Percentiles rank a stretch among this genome's conserved stretches.
These are phyloP conservation scores for Bettongia penicillata DNA, from an alignment of 2,113 vertebrate species.

Conservation along the genomic window DNA sequence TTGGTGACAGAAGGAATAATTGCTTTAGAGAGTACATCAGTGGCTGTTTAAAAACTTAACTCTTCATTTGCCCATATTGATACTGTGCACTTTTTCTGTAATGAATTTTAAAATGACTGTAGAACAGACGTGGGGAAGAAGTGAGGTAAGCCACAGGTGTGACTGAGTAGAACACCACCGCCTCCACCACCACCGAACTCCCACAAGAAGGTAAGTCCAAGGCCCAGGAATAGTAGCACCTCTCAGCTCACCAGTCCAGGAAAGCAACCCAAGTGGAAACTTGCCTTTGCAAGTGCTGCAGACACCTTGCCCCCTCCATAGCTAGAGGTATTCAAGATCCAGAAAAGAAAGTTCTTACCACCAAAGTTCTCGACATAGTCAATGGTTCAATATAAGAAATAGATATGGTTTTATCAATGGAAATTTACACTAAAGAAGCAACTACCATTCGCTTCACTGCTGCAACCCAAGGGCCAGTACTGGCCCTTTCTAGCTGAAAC, in stretches of 20 bases:
- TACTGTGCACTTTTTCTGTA: background rate
- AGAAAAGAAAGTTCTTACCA: background rate
- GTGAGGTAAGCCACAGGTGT: background rate
- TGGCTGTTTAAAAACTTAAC: slow-evolving; percentile 79
- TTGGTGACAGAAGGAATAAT: slow-evolving; percentile 80
- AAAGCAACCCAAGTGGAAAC: background rate
- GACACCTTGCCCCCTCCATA: background rate
- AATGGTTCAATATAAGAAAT: background rate
- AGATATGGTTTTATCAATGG: background rate
- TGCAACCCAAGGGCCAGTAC: background rate
- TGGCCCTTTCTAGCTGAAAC: background rate
- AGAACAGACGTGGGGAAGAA: slow-evolving; percentile 47
- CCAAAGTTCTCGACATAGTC: background rate
- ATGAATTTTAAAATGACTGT: slow-evolving; percentile 43
- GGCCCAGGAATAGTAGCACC: background rate
- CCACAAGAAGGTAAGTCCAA: background rate
- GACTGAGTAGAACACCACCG: slow-evolving; percentile 4
- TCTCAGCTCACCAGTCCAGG: background rate
- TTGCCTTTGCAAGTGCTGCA: background rate
- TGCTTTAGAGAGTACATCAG: slow-evolving; percentile 78
- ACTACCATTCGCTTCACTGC: background rate
- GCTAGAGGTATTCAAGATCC: background rate
- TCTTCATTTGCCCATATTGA: slow-evolving; percentile 70
- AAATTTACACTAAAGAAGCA: background rate
- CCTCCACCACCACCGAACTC: background rate